These are phyloP conservation scores for Zaprionus ornatus DNA, from an alignment of 1,140 invertebrate species.

Conservation along the genomic window DNA sequence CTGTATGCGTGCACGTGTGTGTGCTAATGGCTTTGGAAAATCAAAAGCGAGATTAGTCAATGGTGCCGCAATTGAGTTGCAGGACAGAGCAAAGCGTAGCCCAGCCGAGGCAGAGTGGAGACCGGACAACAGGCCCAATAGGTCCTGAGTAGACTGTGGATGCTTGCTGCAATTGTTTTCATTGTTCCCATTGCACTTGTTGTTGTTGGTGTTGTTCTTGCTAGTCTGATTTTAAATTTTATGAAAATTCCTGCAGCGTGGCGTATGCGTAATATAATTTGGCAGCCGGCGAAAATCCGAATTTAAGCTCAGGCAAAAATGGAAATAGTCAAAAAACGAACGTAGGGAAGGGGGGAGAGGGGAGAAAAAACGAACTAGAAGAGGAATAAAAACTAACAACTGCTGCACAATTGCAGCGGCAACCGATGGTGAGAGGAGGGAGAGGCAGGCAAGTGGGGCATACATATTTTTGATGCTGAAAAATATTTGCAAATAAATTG, in stretches of 20 bases:
- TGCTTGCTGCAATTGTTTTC: slow-evolving; percentile 31
- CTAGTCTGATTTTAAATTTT: slow-evolving; percentile 40
- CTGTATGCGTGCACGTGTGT: slow-evolving; percentile 20
- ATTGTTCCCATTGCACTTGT: slow-evolving; percentile 26
- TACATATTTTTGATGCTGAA: slow-evolving; percentile 75
- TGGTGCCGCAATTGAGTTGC: slow-evolving; percentile 57
- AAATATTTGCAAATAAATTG: slow-evolving; percentile 77
- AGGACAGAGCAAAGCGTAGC: slow-evolving; percentile 28
- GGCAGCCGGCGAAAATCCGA: slow-evolving; percentile 38
- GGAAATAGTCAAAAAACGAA: slow-evolving; percentile 23
- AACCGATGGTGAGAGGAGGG: not conserved
- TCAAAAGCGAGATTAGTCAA: slow-evolving; percentile 63
- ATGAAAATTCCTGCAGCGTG: slow-evolving; percentile 34
- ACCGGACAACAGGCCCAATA: slow-evolving; percentile 23
- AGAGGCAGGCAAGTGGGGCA: slow-evolving; percentile 6
- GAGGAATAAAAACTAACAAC: slow-evolving; percentile 54
- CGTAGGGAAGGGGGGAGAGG: slow-evolving; percentile 10
- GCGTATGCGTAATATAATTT: slow-evolving; percentile 52
- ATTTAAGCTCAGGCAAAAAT: slow-evolving; percentile 43
- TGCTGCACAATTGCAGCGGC: slow-evolving; percentile 49
- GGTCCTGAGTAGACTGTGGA: slow-evolving; percentile 2
- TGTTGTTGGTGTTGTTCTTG: slow-evolving; percentile 15
- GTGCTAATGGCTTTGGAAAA: slow-evolving; percentile 62
- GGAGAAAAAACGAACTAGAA: slow-evolving; percentile 29
- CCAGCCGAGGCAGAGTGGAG: not conserved